Evolutionary conservation across 2,797 vertebrate genomes (phyloP).

Genomic region (Balearica regulorum): DNA sequence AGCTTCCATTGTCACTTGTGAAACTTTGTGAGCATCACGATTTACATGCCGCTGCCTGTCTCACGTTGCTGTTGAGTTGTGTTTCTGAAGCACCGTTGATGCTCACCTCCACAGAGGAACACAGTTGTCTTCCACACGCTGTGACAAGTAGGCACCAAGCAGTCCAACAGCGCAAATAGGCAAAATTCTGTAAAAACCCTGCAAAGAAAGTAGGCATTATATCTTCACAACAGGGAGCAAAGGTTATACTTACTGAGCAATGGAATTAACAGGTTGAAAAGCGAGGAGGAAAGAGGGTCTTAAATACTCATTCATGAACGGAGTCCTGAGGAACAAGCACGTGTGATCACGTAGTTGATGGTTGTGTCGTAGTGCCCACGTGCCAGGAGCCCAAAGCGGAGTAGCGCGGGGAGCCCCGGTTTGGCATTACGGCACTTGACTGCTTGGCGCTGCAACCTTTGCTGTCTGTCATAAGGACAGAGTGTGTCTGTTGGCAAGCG

Average conservation of each 20-base stretch:
- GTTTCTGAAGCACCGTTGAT: neutral
- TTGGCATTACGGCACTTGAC: fast-evolving
- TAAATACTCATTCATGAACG: neutral
- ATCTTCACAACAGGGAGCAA: neutral
- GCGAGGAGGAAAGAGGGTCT: neutral
- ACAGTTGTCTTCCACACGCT: fast-evolving
- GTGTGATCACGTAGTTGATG: fast-evolving
- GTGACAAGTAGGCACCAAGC: fast-evolving
- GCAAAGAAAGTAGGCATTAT: neutral
- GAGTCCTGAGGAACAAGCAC: neutral
- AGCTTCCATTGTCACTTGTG: neutral
- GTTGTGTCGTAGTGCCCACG: fast-evolving
- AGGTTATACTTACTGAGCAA: neutral
- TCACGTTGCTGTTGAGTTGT: neutral
- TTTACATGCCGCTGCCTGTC: neutral
- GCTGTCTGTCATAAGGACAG: neutral
- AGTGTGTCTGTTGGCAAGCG: fast-evolving
- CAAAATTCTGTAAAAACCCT: neutral
- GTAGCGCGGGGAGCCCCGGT: neutral
- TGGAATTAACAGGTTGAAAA: neutral
- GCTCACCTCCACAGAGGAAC: neutral
- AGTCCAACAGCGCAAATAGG: too few species aligned
- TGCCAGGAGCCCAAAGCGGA: neutral
- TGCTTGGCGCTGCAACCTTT: neutral
- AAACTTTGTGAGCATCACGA: neutral